A percentile compares a stretch with the other conserved stretches of the same genome.
Conservation (phyloP, 1,140 invertebrate genomes). For the Drosophila paulistorum region DNA sequence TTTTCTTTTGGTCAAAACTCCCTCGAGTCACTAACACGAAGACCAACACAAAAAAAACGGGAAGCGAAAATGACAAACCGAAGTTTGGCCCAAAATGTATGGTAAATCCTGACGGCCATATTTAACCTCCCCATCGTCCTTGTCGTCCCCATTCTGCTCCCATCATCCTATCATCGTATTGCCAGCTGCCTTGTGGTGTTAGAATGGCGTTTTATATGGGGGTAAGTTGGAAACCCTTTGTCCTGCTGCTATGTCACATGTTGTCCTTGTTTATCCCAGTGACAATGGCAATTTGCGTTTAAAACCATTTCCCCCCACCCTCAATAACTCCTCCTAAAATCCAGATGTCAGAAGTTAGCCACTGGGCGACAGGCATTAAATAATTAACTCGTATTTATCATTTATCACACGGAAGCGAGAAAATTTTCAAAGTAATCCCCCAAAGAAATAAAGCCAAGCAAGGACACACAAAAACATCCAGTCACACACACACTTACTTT, state of each 20-base stretch:
- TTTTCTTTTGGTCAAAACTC: background rate
- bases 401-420: constrained; percentile 42
- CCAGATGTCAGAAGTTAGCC: constrained; percentile 58
- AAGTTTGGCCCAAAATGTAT: constrained; percentile 32
- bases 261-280: constrained; percentile 36
- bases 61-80: constrained; percentile 6
- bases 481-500: background rate
- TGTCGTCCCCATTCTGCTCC: background rate
- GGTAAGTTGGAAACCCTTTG: constrained; percentile 9
- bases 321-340: background rate
- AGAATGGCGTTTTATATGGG: constrained; percentile 9
- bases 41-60: background rate
- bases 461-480: background rate
- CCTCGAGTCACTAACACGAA: background rate
- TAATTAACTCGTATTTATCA: constrained; percentile 67
- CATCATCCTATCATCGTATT: background rate
- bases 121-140: constrained; percentile 11
- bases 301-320: constrained; percentile 28
- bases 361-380: constrained; percentile 77
- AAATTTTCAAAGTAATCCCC: constrained; percentile 54
- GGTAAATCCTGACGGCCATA: constrained; percentile 35
- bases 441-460: constrained; percentile 53
- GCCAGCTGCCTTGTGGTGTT: constrained; percentile 22
- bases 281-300: constrained; percentile 76
- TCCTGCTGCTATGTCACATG: constrained; percentile 23